Evolutionary conservation across 2,113 vertebrate genomes (phyloP).

Genomic region (Hylia prasina): DNA sequence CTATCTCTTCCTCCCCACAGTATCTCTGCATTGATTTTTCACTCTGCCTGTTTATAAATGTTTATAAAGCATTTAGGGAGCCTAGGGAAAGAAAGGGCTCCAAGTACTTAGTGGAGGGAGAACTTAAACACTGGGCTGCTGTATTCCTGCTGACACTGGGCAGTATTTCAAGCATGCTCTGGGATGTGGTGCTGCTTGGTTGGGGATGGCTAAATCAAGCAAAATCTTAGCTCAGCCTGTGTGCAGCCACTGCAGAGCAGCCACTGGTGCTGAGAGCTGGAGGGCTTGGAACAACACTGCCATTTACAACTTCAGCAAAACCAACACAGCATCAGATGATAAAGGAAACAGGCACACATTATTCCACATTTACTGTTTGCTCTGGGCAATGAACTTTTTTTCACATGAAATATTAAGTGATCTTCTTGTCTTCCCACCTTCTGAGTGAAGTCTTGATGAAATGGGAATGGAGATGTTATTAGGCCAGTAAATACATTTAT

Average conservation of each 20-base stretch:
- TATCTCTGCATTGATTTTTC: slow-evolving; percentile 51
- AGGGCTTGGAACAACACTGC: not conserved
- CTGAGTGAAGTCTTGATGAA: not conserved
- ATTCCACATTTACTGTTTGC: not conserved
- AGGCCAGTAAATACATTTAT: not conserved
- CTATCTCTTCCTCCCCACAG: not conserved
- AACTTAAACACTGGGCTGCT: not conserved
- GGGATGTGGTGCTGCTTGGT: not conserved
- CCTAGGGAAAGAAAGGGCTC: not conserved
- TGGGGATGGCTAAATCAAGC: not conserved
- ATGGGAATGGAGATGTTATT: not conserved
- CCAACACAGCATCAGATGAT: not conserved
- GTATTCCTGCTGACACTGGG: not conserved
- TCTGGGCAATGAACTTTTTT: not conserved
- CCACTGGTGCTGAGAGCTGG: not conserved
- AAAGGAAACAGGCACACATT: not conserved
- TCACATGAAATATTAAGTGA: not conserved
- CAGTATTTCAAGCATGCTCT: not conserved
- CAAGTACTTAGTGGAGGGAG: slow-evolving; percentile 2
- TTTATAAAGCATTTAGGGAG: slow-evolving; percentile 52
- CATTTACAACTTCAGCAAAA: not conserved
- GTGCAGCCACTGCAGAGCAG: not conserved
- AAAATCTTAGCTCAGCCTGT: not conserved
- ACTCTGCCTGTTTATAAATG: slow-evolving; percentile 53
- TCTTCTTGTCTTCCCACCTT: not conserved